Percentiles rank a stretch among this genome's conserved stretches.
These are phyloP conservation scores for Meiosimyza decipiens DNA, from an alignment of 2,888 invertebrate genomes.

Conservation along the genomic window DNA sequence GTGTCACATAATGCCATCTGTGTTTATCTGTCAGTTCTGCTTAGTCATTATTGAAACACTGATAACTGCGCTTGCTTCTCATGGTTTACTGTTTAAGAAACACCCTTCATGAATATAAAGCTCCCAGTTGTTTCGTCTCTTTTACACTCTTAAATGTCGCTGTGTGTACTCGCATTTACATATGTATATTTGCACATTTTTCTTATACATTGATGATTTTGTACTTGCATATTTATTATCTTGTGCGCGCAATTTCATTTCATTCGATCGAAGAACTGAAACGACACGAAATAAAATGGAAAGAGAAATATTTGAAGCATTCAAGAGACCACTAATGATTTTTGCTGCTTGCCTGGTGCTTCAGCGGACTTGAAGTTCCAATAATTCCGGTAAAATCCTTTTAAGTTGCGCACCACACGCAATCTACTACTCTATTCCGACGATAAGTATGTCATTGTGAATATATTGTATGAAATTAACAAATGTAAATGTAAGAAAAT, in stretches of 20 bases:
- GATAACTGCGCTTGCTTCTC: too few species aligned
- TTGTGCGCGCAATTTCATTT: neutral
- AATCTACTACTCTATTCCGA: neutral
- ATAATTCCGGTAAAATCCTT: slow-evolving; percentile 18
- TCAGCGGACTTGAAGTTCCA: slow-evolving; percentile 26
- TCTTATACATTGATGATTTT: too few species aligned
- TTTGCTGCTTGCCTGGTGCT: slow-evolving; percentile 21
- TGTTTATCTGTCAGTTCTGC: too few species aligned
- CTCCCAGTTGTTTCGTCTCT: too few species aligned
- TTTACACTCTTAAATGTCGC: too few species aligned
- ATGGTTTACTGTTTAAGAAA: too few species aligned
- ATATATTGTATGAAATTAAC: neutral
- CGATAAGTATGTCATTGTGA: neutral
- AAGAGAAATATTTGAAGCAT: slow-evolving; percentile 14
- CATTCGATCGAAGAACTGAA: slow-evolving; percentile 6
- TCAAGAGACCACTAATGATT: slow-evolving; percentile 8
- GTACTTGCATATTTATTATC: neutral
- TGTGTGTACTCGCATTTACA: too few species aligned
- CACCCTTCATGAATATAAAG: too few species aligned
- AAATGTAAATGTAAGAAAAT: too few species aligned
- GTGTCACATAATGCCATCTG: too few species aligned
- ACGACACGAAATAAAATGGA: slow-evolving; percentile 3
- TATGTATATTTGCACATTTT: too few species aligned
- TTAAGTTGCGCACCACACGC: slow-evolving; percentile 5
- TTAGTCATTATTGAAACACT: too few species aligned